These are phyloP conservation scores for Phrynocephalus vlangalii DNA, from an alignment of 2,797 vertebrate genomes.

Conservation along the genomic window DNA sequence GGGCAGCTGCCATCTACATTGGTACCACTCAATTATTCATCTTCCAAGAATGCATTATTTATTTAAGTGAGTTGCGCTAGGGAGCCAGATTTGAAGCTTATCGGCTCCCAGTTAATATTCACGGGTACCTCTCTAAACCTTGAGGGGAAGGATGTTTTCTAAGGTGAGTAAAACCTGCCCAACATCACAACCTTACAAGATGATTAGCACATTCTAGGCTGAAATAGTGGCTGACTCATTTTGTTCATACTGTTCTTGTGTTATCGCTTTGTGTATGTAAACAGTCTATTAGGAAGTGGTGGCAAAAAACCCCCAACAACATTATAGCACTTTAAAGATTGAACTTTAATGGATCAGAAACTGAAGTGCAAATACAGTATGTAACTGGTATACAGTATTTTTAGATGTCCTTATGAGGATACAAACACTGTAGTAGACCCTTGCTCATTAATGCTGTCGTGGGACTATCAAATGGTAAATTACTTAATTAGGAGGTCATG, in stretches of 20 bases:
- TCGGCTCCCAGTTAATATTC: slow-evolving; percentile 5
- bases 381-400: no score
- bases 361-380: no score
- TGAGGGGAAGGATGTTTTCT: neutral
- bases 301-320: no score
- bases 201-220: neutral
- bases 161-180: neutral
- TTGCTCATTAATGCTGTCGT: no score
- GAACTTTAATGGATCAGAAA: no score
- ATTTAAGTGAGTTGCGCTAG: neutral
- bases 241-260: neutral
- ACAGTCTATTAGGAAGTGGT: neutral
- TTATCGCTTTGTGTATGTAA: neutral
- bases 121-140: neutral
- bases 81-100: neutral
- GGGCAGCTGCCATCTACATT: slow-evolving; percentile 27
- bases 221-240: neutral
- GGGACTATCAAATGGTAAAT: no score
- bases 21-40: slow-evolving; percentile 34
- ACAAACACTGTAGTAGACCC: no score
- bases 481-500: no score
- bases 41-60: neutral
- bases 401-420: no score
- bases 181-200: neutral
- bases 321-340: no score